Evolutionary conservation across 2,113 vertebrate genomes (phyloP).

Genomic region (Chlorodrepanis virens): DNA sequence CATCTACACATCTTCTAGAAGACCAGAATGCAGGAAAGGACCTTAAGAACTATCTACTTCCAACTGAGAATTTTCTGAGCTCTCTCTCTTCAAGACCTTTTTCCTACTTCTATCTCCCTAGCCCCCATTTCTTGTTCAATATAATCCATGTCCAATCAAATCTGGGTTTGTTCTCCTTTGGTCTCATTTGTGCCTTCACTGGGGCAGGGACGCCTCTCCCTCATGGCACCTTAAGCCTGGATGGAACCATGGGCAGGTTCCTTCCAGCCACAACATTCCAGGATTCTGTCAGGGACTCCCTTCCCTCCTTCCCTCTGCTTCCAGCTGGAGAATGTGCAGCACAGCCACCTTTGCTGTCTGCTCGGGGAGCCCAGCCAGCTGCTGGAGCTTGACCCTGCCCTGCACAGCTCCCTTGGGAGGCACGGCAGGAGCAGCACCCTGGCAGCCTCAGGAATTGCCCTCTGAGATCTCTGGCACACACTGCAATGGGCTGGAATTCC

Average conservation of each 20-base stretch:
- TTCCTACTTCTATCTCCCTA: too few species aligned
- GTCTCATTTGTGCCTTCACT: neutral
- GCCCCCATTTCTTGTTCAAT: neutral
- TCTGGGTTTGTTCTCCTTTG: neutral
- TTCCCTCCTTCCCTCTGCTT: neutral
- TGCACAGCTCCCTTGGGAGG: neutral
- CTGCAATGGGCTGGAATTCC: neutral
- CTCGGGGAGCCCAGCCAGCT: neutral
- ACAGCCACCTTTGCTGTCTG: neutral
- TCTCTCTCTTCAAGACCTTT: too few species aligned
- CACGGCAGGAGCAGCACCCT: accelerated
- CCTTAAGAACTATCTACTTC: too few species aligned
- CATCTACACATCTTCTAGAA: neutral
- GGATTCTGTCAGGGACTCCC: neutral
- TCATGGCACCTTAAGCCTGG: neutral
- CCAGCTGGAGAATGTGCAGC: neutral
- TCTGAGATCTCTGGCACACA: neutral
- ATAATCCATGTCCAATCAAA: neutral
- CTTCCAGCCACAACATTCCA: neutral
- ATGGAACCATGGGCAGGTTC: neutral
- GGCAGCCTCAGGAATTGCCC: accelerated
- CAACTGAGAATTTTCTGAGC: too few species aligned
- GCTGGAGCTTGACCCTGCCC: neutral
- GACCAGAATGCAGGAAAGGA: too few species aligned
- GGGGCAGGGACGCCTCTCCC: neutral